Conservation (phyloP, 2,113 vertebrate genomes). For the Paracanthobrama guichenoti region DNA sequence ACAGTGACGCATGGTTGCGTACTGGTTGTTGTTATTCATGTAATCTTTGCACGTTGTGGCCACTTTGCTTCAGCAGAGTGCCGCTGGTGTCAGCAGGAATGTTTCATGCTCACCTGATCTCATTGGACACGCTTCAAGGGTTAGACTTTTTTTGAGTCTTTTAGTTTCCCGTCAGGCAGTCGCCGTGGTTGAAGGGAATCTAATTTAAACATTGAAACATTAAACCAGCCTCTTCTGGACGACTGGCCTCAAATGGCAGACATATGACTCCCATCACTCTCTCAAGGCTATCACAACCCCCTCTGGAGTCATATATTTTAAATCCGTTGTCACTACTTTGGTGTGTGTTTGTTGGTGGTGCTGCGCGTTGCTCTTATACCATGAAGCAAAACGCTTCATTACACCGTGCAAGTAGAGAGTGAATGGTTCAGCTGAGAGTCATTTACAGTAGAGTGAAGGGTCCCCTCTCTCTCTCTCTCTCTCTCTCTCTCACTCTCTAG, state of each 20-base stretch:
- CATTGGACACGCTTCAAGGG: constrained; percentile 54
- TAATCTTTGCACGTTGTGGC: neutral
- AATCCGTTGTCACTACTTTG: constrained; percentile 45
- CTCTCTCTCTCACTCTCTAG: neutral
- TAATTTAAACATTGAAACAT: constrained; percentile 70
- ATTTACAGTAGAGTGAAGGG: constrained; percentile 51
- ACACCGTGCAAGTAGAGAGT: constrained; percentile 51
- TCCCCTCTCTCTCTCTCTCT: neutral
- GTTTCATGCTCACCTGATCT: constrained; percentile 38
- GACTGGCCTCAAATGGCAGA: constrained; percentile 57
- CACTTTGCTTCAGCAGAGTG: constrained; percentile 10
- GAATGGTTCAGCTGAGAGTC: constrained; percentile 60
- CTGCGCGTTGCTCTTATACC: neutral
- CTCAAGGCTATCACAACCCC: constrained; percentile 54
- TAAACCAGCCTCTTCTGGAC: constrained; percentile 47
- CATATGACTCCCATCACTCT: constrained; percentile 61
- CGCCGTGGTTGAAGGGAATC: constrained; percentile 56
- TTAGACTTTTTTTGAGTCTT: constrained; percentile 54
- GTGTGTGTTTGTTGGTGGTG: constrained; percentile 33
- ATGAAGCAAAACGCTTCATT: constrained; percentile 63
- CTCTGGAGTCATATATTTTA: constrained; percentile 55
- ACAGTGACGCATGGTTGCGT: neutral
- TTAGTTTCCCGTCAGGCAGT: constrained; percentile 52
- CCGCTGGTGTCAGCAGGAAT: constrained; percentile 29
- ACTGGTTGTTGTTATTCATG: neutral